Conservation (phyloP, 2,888 invertebrate species). For the Trachelus iudaicus region DNA sequence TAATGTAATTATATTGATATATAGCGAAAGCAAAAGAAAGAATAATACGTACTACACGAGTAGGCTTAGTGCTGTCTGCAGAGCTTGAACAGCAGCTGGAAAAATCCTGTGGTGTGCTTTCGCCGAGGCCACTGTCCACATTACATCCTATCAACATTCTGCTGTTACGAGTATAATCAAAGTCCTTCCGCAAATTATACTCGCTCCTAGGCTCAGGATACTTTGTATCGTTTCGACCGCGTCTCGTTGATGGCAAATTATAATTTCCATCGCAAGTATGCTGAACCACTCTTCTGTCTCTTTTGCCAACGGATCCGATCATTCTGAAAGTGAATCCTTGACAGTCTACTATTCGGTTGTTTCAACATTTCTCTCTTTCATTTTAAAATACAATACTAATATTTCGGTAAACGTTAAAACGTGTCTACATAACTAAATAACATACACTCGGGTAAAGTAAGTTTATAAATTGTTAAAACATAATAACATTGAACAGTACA, state of each 20-base stretch:
- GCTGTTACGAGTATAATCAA: conserved; percentile 57
- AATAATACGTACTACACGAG: conserved; percentile 58
- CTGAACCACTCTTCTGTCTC: conserved; percentile 56
- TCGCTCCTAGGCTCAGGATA: conserved; percentile 52
- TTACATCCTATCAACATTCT: conserved; percentile 59
- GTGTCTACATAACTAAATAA: neutral
- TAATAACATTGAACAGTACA: neutral
- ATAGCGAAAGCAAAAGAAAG: neutral
- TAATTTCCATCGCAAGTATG: conserved; percentile 58
- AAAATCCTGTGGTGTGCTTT: conserved; percentile 64
- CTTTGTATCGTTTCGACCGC: conserved; percentile 49
- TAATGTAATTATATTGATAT: neutral
- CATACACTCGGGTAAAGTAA: neutral
- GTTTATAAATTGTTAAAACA: neutral
- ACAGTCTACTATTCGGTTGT: conserved; percentile 24
- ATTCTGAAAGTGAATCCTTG: conserved; percentile 61
- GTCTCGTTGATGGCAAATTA: conserved; percentile 53
- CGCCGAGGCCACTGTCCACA: conserved; percentile 62
- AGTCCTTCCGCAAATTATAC: conserved; percentile 57
- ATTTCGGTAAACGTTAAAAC: conserved; percentile 8
- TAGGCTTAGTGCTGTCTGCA: conserved; percentile 61
- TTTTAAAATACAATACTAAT: neutral
- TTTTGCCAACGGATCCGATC: conserved; percentile 59
- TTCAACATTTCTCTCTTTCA: neutral
- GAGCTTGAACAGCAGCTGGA: conserved; percentile 65